Evolutionary conservation across 2,888 invertebrate species (phyloP), one percentile per base, ranked within the genome.

Genomic region (Luperina testacea): DNA sequence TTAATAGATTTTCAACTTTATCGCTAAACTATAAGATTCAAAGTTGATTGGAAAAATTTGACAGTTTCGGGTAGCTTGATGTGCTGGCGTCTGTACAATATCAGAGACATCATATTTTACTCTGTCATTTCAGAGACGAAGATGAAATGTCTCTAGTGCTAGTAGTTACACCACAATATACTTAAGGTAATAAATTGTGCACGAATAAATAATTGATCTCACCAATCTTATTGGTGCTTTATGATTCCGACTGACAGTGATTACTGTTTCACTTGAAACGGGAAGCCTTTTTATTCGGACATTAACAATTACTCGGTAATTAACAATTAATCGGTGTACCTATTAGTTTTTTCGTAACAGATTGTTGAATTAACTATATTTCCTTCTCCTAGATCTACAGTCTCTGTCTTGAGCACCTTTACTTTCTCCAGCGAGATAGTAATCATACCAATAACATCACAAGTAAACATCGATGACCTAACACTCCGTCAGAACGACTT

Each of bases 401-500:
- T 13, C 5, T 17, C 38, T 51, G 38, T 27, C 24, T 42, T 24
- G 11, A 24, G 7, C 53, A 53, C 51, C 51, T 68, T 63, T 45
- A 20, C 53, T 78, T 69, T 78, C 61, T 45, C 63, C 11, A 17
- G 2, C 20, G 27, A 45, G 61, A 69, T 45, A 45, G 51, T 24
- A 15, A 78, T 78, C 27, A 53, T 53, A 57, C 0, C 7, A 32
- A 53, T 11, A 45, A 38, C 9, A n/a, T 45, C 7, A 32, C 11
- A 27, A 24, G 48, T 67, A 51, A 77, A 59, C 38, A 27, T 51
- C 8, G 6, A 45, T 75, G 8, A 45, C 8, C 8, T 27, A 42
- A 53, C 6, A 27, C 9, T 27, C n/a, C 27, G 15, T 11, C 6
- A 59, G 24, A 42, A 20, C 7, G 0, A 20, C 24, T 20, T n/a